phyloP scores from a whole-genome alignment of 2,888 invertebrate species.

The Morinoia aosen region DNA sequence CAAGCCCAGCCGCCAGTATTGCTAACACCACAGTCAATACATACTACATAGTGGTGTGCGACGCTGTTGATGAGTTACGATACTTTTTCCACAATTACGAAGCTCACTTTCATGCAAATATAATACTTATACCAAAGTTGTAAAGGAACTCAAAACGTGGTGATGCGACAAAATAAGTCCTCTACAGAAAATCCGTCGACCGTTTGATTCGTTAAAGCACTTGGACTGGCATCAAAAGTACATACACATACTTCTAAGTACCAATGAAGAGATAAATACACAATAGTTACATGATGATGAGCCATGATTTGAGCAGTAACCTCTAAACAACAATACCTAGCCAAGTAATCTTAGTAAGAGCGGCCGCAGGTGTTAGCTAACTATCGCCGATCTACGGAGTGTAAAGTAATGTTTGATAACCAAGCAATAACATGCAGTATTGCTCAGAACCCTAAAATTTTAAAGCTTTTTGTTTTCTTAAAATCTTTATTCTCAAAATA shows the following conservation, averaged over 20 bases:
- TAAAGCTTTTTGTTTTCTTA: not conserved
- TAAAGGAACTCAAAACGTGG: no score
- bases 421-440: not conserved
- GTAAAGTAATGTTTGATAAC: not conserved
- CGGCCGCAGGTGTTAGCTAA: not conserved
- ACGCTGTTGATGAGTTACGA: no score
- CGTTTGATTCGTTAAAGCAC: no score
- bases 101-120: no score
- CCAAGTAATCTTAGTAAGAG: not conserved
- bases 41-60: not conserved
- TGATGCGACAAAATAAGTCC: no score
- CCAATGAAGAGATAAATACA: no score
- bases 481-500: not conserved
- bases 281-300: no score
- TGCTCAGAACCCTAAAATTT: not conserved
- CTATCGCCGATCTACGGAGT: not conserved
- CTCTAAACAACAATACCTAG: not conserved
- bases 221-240: no score
- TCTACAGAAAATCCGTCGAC: no score
- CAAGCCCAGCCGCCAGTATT: not conserved
- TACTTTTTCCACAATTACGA: no score
- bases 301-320: not conserved
- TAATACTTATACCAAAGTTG: no score
- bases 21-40: not conserved
- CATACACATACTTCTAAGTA: no score